phyloP scores from a whole-genome alignment of 1,140 invertebrate genomes.

The Drosophila miranda region DNA sequence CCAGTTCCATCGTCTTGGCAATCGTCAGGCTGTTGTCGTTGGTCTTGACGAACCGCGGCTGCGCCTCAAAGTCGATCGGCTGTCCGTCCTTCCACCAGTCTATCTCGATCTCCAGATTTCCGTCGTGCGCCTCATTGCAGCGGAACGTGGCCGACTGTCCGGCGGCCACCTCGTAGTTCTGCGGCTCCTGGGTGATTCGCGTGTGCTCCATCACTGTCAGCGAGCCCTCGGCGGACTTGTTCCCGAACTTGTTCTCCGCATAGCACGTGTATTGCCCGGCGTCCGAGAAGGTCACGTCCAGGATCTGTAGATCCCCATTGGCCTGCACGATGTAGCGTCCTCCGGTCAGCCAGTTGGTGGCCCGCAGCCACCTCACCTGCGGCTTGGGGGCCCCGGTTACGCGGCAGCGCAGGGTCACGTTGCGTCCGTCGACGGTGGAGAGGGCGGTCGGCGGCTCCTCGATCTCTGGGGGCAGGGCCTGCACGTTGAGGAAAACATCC shows the following conservation, averaged over 20 bases:
- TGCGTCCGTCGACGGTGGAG: slow-evolving; percentile 92
- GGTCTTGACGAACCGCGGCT: slow-evolving; percentile 91
- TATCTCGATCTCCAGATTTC: slow-evolving; percentile 90
- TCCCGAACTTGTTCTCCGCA: slow-evolving; percentile 96
- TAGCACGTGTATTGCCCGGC: slow-evolving; percentile 95
- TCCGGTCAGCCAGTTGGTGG: slow-evolving; percentile 88
- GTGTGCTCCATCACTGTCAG: slow-evolving; percentile 94
- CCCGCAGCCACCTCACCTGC: slow-evolving; percentile 94
- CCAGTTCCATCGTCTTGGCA: slow-evolving; percentile 95
- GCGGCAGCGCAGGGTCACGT: slow-evolving; percentile 92
- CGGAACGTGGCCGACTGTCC: slow-evolving; percentile 95
- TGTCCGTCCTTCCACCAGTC: slow-evolving; percentile 94
- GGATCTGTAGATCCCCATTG: slow-evolving; percentile 93
- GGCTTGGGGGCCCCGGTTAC: slow-evolving; percentile 98
- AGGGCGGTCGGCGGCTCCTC: slow-evolving; percentile 90
- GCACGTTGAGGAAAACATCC: slow-evolving; percentile 98
- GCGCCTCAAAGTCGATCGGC: slow-evolving; percentile 92
- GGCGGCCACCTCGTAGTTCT: slow-evolving; percentile 95
- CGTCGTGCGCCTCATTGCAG: slow-evolving; percentile 95
- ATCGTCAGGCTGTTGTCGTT: slow-evolving; percentile 97
- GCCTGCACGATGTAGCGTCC: slow-evolving; percentile 89
- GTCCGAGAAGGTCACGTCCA: slow-evolving; percentile 91
- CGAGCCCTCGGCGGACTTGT: slow-evolving; percentile 88
- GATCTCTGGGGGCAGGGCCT: slow-evolving; percentile 95
- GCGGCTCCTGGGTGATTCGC: slow-evolving; percentile 91